Percentiles rank a stretch among this genome's conserved stretches.
Evolutionary conservation across 2,888 invertebrate genomes (phyloP).

Genomic region (Scaptomyza cyrtandrae): DNA sequence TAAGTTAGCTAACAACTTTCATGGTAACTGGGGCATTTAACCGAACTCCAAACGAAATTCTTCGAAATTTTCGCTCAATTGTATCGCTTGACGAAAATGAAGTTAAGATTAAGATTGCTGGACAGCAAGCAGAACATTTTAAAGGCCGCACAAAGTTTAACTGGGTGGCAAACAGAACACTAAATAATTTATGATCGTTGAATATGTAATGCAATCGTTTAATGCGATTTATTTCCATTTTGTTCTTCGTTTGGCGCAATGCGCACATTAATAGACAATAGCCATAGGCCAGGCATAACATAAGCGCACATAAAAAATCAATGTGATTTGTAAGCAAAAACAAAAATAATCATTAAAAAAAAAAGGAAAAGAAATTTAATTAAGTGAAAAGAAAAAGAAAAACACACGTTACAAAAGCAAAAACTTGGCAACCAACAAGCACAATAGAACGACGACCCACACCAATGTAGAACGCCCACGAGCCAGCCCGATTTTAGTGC

Average conservation of each 20-base stretch:
- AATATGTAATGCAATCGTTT: slow-evolving; percentile 23
- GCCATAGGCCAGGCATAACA: slow-evolving; percentile 11
- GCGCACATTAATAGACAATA: slow-evolving; percentile 36
- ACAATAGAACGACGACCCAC: slow-evolving; percentile 5
- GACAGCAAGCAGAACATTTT: slow-evolving; percentile 4
- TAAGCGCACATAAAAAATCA: slow-evolving; percentile 21
- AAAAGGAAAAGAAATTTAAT: slow-evolving; percentile 22
- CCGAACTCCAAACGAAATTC: neutral
- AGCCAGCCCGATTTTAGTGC: slow-evolving; percentile 36
- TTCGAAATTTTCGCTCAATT: neutral
- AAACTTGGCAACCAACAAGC: slow-evolving; percentile 35
- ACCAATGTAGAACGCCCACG: slow-evolving; percentile 23
- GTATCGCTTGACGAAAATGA: neutral
- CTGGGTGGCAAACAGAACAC: slow-evolving; percentile 15
- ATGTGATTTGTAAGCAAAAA: slow-evolving; percentile 27
- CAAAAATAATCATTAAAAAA: slow-evolving; percentile 24
- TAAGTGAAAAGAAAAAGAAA: neutral
- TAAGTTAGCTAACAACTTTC: neutral
- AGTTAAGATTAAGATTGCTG: too few relatives aligned
- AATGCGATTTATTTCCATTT: slow-evolving; percentile 1
- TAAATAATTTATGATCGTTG: slow-evolving; percentile 20
- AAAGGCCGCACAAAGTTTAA: slow-evolving; percentile 7
- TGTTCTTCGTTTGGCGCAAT: slow-evolving; percentile 6
- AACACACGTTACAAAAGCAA: slow-evolving; percentile 19
- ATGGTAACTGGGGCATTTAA: neutral